Percentiles rank a stretch among this genome's conserved stretches.
These are phyloP conservation scores for Boloria selene DNA, from an alignment of 2,888 invertebrate genomes.

Conservation along the genomic window DNA sequence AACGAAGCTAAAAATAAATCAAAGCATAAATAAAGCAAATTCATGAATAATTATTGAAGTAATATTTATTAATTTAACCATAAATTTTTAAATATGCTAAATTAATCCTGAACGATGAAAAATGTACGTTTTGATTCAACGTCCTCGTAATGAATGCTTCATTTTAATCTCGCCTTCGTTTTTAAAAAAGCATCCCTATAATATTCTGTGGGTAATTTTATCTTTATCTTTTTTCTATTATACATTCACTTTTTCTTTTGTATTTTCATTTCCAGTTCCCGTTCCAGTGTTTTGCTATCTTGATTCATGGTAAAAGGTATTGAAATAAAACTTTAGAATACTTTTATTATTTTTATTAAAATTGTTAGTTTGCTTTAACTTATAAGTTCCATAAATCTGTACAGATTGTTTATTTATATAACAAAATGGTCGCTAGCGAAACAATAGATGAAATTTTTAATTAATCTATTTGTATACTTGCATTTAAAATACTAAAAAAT, in stretches of 20 bases:
- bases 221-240: background rate
- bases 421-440: slow-evolving; percentile 19
- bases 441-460: background rate
- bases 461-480: background rate
- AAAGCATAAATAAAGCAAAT: no score
- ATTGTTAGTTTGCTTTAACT: slow-evolving; percentile 64
- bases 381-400: slow-evolving; percentile 59
- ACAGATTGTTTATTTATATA: slow-evolving; percentile 50
- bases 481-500: background rate
- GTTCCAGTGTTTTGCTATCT: slow-evolving; percentile 9
- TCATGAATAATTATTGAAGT: background rate
- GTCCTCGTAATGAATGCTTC: slow-evolving; percentile 18
- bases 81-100: slow-evolving; percentile 4
- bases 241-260: slow-evolving; percentile 1
- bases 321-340: slow-evolving; percentile 33
- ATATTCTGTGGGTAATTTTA: slow-evolving; percentile 7
- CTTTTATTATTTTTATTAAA: slow-evolving; percentile 70
- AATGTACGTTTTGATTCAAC: slow-evolving; percentile 18
- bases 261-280: slow-evolving; percentile 3
- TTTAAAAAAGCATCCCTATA: slow-evolving; percentile 15
- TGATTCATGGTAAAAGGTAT: slow-evolving; percentile 8
- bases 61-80: slow-evolving; percentile 13
- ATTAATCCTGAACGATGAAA: slow-evolving; percentile 11
- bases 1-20: no score
- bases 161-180: slow-evolving; percentile 14